Conservation (phyloP, 37 sponge, comb jelly and placozoan species). For the Theonella swinhoei region DNA sequence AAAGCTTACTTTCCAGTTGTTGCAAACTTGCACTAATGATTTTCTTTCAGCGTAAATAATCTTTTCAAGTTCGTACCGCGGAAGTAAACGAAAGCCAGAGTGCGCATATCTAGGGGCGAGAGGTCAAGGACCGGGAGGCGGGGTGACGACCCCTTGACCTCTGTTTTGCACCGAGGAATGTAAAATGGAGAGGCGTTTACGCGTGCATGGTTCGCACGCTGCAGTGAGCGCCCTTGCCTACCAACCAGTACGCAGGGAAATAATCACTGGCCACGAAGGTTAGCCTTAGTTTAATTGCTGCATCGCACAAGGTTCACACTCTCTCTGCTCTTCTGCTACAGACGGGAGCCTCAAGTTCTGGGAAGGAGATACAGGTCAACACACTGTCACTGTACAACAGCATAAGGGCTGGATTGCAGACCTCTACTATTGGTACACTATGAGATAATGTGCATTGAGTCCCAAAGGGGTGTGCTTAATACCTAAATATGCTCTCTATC, state of each 20-base stretch:
- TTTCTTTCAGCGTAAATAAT: not conserved
- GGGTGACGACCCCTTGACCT: not conserved
- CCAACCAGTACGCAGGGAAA: conserved; percentile 59
- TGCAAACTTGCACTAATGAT: not conserved
- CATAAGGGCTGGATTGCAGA: conserved; percentile 71
- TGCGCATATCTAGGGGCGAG: no score
- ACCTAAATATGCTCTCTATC: no score
- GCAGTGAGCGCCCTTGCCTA: conserved; percentile 54
- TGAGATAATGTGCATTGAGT: not conserved
- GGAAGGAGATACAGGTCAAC: conserved; percentile 52
- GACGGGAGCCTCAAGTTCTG: conserved; percentile 64
- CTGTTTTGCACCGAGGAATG: not conserved
- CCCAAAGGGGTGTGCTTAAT: no score
- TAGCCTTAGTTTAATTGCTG: not conserved
- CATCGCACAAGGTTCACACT: not conserved
- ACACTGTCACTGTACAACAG: not conserved
- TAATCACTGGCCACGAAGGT: conserved; percentile 74
- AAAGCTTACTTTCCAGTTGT: no score
- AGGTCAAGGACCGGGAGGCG: not conserved
- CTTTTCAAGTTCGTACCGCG: no score
- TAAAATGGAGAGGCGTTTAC: conserved; percentile 39
- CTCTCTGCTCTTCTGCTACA: conserved; percentile 1
- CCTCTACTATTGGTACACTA: conserved; percentile 60
- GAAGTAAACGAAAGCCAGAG: not conserved
- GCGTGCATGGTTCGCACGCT: not conserved